Base-by-base conservation (phyloP, 2,888 invertebrate species). In the Callyntrura sp. region DNA sequence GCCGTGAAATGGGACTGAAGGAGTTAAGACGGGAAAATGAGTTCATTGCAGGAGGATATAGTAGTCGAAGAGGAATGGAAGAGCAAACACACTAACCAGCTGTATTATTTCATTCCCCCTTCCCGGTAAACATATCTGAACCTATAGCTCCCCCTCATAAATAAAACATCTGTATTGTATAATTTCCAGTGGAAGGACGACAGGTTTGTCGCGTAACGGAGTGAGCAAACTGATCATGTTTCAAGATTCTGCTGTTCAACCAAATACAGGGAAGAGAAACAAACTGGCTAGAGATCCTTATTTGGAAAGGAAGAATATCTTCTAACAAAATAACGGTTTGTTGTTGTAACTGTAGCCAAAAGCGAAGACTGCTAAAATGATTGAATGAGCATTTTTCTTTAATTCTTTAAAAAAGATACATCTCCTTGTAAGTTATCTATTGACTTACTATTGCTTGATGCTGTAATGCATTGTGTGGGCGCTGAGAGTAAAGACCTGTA, bases 171-270 rank as follows among this genome's bases (percentile, higher is more conserved):
- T 45, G 51, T 23, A 48, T 23, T 14, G 20, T 25, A 14, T 17
- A 6, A 35, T 3, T 4, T 57, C 6, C 9, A 14, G 4, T 28
- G 6, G 55, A 79, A 51, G 48, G 51, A 28, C 28, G 51, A 28
- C 28, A 79, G 28, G 78, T n/a, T 79, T 28, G 57, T 79, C 78
- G 78, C 78, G 57, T 79, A 57, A 79, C 51, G 3, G 28, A 55
- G 57, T 81, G 1, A 17, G 43, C 8, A 81, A 73, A 73, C 20
- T 17, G 45, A 73, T 73, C 73, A 73, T 45, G 17, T 73, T 73
- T 45, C 20, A 12, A 62, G 4, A 12, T 28, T 68, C 9, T 68
- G 68, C n/a, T 68, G 68, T 17, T 62, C 62, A 62, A 2, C 23
- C 1, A 62, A 62, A 62, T 23, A 62, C 62, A 65, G 55, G 23